Evolutionary conservation across 2,888 invertebrate species (phyloP).

Genomic region (Chloroclysta siterata): DNA sequence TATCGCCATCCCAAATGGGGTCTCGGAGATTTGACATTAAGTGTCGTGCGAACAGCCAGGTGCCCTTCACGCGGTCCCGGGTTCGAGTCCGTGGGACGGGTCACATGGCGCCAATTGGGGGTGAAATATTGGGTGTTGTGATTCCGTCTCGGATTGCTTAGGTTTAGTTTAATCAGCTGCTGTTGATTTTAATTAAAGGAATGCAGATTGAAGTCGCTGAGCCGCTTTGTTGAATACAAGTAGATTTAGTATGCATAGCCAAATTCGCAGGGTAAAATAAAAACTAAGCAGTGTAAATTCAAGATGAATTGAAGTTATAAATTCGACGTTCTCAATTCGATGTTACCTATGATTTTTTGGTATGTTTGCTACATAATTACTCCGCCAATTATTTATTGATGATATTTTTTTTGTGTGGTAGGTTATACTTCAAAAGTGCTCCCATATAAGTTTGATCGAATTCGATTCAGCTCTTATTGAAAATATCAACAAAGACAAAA

Average conservation of each 20-base stretch:
- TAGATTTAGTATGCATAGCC: background rate
- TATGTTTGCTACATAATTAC: too few relatives aligned
- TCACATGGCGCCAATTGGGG: constrained; percentile 56
- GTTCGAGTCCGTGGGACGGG: constrained; percentile 36
- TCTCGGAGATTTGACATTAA: constrained; percentile 45
- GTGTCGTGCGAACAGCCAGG: constrained; percentile 57
- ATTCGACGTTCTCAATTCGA: too few relatives aligned
- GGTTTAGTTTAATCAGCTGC: constrained; percentile 34
- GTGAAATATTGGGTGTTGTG: constrained; percentile 46
- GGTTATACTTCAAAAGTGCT: too few relatives aligned
- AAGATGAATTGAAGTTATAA: too few relatives aligned
- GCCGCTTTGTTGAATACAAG: constrained; percentile 6
- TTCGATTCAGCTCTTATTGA: too few relatives aligned
- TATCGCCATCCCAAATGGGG: constrained; percentile 35
- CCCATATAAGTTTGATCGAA: too few relatives aligned
- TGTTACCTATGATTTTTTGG: too few relatives aligned
- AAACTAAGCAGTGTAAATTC: background rate
- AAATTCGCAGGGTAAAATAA: background rate
- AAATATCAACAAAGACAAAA: too few relatives aligned
- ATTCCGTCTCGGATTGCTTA: constrained; percentile 22
- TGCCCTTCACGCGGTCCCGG: constrained; percentile 44
- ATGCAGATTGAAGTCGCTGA: constrained; percentile 22
- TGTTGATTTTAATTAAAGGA: constrained; percentile 35
- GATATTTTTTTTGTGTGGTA: too few relatives aligned
- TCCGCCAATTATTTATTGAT: too few relatives aligned